A percentile compares a stretch with the other conserved stretches of the same genome.
These are phyloP conservation scores for Agapetus fuscipes DNA, from an alignment of 2,888 invertebrate species.

Conservation along the genomic window DNA sequence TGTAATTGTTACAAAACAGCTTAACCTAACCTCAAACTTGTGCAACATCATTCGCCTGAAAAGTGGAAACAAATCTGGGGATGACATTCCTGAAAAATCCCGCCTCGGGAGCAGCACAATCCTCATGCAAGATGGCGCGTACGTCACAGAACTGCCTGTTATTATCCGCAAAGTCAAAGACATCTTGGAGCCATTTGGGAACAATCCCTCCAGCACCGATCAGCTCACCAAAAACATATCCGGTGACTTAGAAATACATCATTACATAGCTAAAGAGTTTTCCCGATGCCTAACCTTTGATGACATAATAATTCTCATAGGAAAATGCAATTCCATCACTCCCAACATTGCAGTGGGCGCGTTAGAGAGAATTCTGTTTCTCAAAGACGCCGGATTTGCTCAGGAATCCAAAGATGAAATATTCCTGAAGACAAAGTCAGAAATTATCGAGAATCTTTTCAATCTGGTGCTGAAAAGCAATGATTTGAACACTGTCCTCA, in stretches of 20 bases:
- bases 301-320: constrained; percentile 38
- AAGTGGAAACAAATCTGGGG: not conserved
- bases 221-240: constrained; percentile 17
- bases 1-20: not conserved
- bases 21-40: not conserved
- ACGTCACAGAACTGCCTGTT: constrained; percentile 58
- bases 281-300: constrained; percentile 35
- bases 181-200: constrained; percentile 28
- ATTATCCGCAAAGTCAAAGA: constrained; percentile 47
- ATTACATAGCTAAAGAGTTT: constrained; percentile 40
- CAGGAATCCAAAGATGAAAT: constrained; percentile 27
- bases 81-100: constrained; percentile 6
- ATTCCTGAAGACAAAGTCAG: constrained; percentile 32
- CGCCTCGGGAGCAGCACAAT: constrained; percentile 14
- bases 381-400: constrained; percentile 29
- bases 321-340: constrained; percentile 42
- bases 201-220: constrained; percentile 5
- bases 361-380: constrained; percentile 38
- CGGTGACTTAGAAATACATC: constrained; percentile 31
- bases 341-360: constrained; percentile 43
- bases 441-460: constrained; percentile 39
- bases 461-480: constrained; percentile 39
- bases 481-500: constrained; percentile 39
- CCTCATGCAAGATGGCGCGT: constrained; percentile 55
- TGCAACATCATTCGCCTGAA: not conserved